A percentile compares a stretch with the other conserved stretches of the same genome.
Conservation (phyloP, 2,888 invertebrate genomes). For the Cyclophora albipunctata region DNA sequence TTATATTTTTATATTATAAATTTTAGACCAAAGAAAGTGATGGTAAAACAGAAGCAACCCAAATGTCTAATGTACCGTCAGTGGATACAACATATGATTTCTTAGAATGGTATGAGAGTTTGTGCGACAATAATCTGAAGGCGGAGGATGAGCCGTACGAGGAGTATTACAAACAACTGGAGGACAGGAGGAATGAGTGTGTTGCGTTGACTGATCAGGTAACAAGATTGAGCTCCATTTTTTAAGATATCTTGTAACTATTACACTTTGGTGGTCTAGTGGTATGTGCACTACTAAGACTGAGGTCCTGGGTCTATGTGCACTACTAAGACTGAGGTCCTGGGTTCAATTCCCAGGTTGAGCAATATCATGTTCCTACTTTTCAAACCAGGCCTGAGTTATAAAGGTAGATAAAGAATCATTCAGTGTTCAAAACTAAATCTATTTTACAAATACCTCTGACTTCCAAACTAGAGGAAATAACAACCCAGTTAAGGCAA, state of each 20-base stretch:
- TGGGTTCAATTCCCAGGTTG: too few relatives aligned
- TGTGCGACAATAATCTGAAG: slow-evolving; percentile 82
- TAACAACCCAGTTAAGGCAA: too few relatives aligned
- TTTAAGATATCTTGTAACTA: too few relatives aligned
- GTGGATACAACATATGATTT: slow-evolving; percentile 82
- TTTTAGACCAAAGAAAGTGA: slow-evolving; percentile 23
- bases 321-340: too few relatives aligned
- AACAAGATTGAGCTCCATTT: slow-evolving; percentile 1
- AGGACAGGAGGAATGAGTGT: slow-evolving; percentile 80
- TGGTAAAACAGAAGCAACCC: slow-evolving; percentile 13
- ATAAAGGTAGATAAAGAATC: too few relatives aligned
- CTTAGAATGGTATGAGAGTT: slow-evolving; percentile 83
- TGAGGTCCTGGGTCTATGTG: too few relatives aligned
- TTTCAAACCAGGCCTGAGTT: too few relatives aligned
- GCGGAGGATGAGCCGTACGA: slow-evolving; percentile 82
- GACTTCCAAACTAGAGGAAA: too few relatives aligned
- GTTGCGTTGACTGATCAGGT: slow-evolving; percentile 79
- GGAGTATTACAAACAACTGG: slow-evolving; percentile 81
- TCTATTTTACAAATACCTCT: not conserved
- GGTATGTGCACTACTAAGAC: too few relatives aligned
- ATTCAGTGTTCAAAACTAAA: too few relatives aligned
- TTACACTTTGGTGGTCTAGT: too few relatives aligned
- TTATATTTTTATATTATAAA: not conserved
- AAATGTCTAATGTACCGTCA: slow-evolving; percentile 24
- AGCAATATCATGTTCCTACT: too few relatives aligned